Evolutionary conservation across 35 echinoderm and acorn worm species (phyloP), one percentile per base, ranked within the genome.

Genomic region (Ophiothrix spiculata): DNA sequence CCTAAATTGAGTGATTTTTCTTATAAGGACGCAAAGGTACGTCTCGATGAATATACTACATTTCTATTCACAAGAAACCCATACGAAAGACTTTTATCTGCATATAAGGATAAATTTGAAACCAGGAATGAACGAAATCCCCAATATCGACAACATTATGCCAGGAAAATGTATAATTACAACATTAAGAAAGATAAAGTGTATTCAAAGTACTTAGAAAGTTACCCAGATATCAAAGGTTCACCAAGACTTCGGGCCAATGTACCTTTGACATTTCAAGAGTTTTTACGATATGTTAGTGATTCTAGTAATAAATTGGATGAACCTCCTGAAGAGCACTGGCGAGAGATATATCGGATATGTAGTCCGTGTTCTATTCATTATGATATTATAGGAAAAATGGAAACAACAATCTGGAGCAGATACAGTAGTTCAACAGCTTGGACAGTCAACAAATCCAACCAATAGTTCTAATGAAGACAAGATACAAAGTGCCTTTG

Each of bases 311-410:
- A 49, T 25, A 12, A 0, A 60, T 84, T 84, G 16, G 36, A 36
- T 46, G 78, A 90, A 83, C 86, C 39, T 81, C 84, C 87, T 38
- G 88, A 79, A 23, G 32, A 75, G n/a, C 95, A 98, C 33, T 91
- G 77, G 84, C 75, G 17, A 3, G 75, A 93, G 37, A 83, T 88
- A 33, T 46, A 93, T 56, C 33, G 60, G 29, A 75, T 84, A 38
- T 98, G 95, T 45, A 38, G 60, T 38, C 95, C 95, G 0, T 98
- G 95, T 76, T 80, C 85, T 32, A 85, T 98, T 25, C 64, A 88
- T 31, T 98, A 98, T 75, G 92, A 93, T 56, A 81, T 98, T 31
- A 54, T 98, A 36, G 91, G 91, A 3, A 93, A 98, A 29, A 91
- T 98, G 87, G 88, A 93, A 85, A 93, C 88, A 91, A 39, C 33